phyloP scores from a whole-genome alignment of 2,113 vertebrate genomes.

The Dendrocopos noguchii region DNA sequence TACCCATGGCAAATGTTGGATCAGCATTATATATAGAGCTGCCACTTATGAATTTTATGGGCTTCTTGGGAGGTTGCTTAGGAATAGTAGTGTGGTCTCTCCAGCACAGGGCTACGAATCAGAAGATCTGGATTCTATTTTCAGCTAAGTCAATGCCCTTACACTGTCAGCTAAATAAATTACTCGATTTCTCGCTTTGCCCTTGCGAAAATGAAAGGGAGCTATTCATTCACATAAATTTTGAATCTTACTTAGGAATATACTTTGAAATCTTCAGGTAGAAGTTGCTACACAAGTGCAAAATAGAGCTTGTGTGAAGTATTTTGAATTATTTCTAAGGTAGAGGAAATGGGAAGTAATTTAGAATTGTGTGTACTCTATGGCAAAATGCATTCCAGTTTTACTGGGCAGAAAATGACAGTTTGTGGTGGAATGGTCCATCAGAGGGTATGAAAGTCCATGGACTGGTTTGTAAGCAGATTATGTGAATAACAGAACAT shows the following conservation, averaged over 20 bases:
- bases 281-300: neutral
- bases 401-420: neutral
- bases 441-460: fast-evolving
- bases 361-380: neutral
- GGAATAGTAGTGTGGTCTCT: neutral
- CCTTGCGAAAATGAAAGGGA: conserved; percentile 47
- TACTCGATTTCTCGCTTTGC: conserved; percentile 1
- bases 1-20: conserved; percentile 47
- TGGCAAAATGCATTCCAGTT: neutral
- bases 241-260: neutral
- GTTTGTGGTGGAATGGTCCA: neutral
- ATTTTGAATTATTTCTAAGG: neutral
- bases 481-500: neutral
- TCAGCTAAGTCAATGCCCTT: conserved; percentile 12
- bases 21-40: conserved; percentile 60
- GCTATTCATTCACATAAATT: neutral
- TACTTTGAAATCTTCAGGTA: neutral
- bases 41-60: conserved; percentile 60
- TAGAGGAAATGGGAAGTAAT: neutral
- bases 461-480: neutral
- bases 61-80: conserved; percentile 56
- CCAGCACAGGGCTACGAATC: neutral
- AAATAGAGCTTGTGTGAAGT: neutral
- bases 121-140: conserved; percentile 38
- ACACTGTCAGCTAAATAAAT: conserved; percentile 45